Conservation (phyloP, 2,888 invertebrate genomes). For the Myopa testacea region DNA sequence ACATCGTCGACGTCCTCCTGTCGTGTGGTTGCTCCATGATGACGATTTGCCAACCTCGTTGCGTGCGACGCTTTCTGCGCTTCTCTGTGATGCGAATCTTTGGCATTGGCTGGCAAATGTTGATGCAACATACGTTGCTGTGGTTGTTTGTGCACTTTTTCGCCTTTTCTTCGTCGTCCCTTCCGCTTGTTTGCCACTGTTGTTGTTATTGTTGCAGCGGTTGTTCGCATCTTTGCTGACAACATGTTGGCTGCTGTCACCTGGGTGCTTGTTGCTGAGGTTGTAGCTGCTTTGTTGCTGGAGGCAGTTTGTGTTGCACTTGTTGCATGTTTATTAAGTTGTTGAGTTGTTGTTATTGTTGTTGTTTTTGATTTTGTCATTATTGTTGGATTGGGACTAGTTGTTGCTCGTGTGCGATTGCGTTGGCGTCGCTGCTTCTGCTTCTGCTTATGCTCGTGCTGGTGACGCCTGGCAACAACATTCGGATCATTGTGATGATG, state of each 20-base stretch:
- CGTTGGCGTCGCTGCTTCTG: slow-evolving; percentile 54
- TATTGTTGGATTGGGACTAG: slow-evolving; percentile 42
- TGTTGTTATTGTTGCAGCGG: slow-evolving; percentile 52
- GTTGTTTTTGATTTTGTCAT: slow-evolving; percentile 51
- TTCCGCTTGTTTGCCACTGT: slow-evolving; percentile 59
- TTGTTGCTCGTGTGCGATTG: slow-evolving; percentile 50
- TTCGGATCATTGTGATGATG: slow-evolving; percentile 66
- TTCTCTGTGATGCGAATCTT: slow-evolving; percentile 47
- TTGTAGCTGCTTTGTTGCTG: slow-evolving; percentile 42
- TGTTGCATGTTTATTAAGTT: slow-evolving; percentile 34
- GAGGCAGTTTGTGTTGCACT: slow-evolving; percentile 46
- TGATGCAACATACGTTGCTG: slow-evolving; percentile 29
- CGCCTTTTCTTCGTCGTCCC: slow-evolving; percentile 60
- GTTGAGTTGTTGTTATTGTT: slow-evolving; percentile 41
- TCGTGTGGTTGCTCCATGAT: slow-evolving; percentile 43
- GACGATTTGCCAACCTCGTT: slow-evolving; percentile 39
- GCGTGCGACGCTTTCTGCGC: slow-evolving; percentile 43
- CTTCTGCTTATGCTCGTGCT: slow-evolving; percentile 60
- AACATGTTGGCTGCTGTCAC: neutral
- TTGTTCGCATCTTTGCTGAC: slow-evolving; percentile 25
- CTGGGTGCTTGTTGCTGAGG: slow-evolving; percentile 16
- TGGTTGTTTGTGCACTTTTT: slow-evolving; percentile 46
- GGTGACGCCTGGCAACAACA: slow-evolving; percentile 60
- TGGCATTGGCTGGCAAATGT: slow-evolving; percentile 41
- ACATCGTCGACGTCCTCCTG: slow-evolving; percentile 36